Evolutionary conservation across 2,888 invertebrate genomes (phyloP), one percentile per base, ranked within the genome.

Genomic region (Incurvaria masculella): DNA sequence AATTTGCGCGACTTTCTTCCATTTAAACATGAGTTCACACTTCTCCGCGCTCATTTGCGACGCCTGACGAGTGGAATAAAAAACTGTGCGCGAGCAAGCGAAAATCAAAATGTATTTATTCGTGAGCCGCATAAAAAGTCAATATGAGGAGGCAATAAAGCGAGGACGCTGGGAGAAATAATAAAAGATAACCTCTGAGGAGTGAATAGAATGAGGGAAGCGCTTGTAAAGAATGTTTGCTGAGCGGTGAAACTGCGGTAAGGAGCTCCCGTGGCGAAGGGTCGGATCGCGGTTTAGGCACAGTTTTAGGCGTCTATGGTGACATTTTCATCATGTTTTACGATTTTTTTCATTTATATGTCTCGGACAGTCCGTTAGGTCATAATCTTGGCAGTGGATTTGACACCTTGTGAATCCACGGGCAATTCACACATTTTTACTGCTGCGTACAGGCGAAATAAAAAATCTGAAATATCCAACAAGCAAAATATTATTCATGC

Each of bases 91-190:
- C 63, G 63, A 61, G 64, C 64, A 61, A 61, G 69, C 68, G 65
- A 67, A 71, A 76, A 78, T 78, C 76, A 75, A 73, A 78, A 78
- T 78, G 78, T 75, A 78, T 78, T 76, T 78, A 78, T 78, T 75
- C 76, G 61, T 61, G 62, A 60, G 64, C 65, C 64, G 73, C 68
- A 75, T 74, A 78, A 76, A 78, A 78, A 76, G 75, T 72, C 78
- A 76, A 78, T 76, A 78, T 75, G 72, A 68, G 67, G n/a, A 65
- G 72, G 75, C 73, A 72, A 72, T 72, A 72, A 72, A 71, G 72
- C 64, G 69, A 65, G 71, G 68, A 70, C 69, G 68, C 66, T 59
- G 69, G 60, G 67, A 68, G 70, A 72, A 72, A 72, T 72, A 72
- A 75, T 75, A 74, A 76, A 74, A 75, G 72, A 74, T 75, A 76